A percentile compares a stretch with the other conserved stretches of the same genome.
phyloP scores from a whole-genome alignment of 2,797 vertebrate genomes.

The Periophthalmus magnuspinnatus region DNA sequence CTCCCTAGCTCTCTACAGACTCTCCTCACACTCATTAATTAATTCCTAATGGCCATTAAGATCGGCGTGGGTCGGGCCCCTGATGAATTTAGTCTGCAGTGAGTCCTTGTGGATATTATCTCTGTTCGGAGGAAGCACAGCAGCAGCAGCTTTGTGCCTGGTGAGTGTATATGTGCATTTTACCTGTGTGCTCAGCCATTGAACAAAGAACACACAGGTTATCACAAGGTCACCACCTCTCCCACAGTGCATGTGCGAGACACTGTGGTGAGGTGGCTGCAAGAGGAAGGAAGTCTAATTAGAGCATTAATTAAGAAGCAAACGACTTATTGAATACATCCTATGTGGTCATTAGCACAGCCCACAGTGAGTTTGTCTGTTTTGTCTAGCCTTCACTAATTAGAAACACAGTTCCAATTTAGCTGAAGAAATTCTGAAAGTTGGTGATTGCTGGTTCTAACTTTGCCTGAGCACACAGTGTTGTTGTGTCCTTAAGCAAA shows the following conservation, averaged over 20 bases:
- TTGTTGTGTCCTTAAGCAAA: not conserved
- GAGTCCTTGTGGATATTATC: conserved; percentile 62
- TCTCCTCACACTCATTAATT: conserved; percentile 84
- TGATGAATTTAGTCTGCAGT: conserved; percentile 92
- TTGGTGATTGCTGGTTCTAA: not conserved
- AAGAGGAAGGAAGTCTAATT: conserved; percentile 83
- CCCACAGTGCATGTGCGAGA: conserved; percentile 37
- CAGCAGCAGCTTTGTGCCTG: conserved; percentile 64
- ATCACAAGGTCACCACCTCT: conserved; percentile 91
- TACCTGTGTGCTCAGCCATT: conserved; percentile 52
- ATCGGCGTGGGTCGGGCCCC: conserved; percentile 68
- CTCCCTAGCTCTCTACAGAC: conserved; percentile 30
- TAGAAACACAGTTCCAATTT: not conserved
- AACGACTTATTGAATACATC: conserved; percentile 89
- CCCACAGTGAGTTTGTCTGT: conserved; percentile 19
- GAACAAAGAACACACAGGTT: conserved; percentile 91
- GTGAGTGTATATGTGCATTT: conserved; percentile 32
- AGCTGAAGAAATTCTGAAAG: not conserved
- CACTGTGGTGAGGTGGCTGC: conserved; percentile 72
- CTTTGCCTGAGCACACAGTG: too few relatives aligned
- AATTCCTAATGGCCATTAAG: conserved; percentile 92
- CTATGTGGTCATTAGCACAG: conserved; percentile 81
- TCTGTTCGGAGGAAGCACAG: conserved; percentile 75
- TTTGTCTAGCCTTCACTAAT: not conserved
- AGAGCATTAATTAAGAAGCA: conserved; percentile 89